phyloP scores from a whole-genome alignment of 2,113 vertebrate species.

The Gavialis gangeticus region DNA sequence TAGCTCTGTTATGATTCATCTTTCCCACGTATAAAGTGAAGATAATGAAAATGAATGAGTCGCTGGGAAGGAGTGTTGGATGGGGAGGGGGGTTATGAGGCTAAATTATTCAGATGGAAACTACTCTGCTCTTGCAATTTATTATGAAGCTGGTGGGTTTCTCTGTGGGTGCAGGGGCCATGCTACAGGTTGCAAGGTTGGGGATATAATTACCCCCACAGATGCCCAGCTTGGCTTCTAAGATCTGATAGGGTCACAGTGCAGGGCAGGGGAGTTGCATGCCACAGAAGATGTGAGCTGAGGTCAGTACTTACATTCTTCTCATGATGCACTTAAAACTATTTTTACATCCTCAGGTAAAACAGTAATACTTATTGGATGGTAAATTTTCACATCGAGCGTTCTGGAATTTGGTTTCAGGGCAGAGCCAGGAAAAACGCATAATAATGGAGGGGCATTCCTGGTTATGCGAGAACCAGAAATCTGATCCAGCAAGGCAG shows the following conservation, averaged over 20 bases:
- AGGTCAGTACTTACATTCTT: not conserved
- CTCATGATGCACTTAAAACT: not conserved
- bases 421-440: conserved; percentile 67
- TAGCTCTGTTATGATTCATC: not conserved
- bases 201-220: rapidly evolving
- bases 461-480: conserved; percentile 75
- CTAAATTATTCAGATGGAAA: not conserved
- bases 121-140: not conserved
- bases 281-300: conserved; percentile 2
- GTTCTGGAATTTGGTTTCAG: conserved; percentile 67
- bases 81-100: not conserved
- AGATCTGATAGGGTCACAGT: not conserved
- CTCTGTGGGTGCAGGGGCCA: rapidly evolving
- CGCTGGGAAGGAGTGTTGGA: not conserved
- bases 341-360: conserved; percentile 58
- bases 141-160: not conserved
- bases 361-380: conserved; percentile 62
- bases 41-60: not conserved
- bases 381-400: conserved; percentile 74
- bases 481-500: conserved; percentile 68
- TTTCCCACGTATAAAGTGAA: not conserved
- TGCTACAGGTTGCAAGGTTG: not conserved
- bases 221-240: not conserved
- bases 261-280: not conserved
- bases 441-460: conserved; percentile 70